Evolutionary conservation across 2,888 invertebrate species (phyloP), one percentile per base, ranked within the genome.

Genomic region (Hanleya hanleyi): DNA sequence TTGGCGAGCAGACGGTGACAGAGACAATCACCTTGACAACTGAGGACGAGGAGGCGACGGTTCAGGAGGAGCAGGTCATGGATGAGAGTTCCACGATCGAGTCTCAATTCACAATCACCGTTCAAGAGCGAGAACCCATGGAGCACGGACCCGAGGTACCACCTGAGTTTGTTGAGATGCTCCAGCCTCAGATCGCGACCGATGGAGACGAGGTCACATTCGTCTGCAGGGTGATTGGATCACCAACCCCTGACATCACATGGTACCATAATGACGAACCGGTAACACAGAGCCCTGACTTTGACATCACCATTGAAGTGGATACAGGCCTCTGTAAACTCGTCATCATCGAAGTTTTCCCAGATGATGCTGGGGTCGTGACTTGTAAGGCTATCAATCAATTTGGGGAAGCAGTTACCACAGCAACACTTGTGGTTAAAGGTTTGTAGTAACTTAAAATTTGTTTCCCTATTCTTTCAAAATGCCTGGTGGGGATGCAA

Each of bases 321-420:
- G 81, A 84, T 26, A 87, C 86, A 26, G 90, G 90, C n/a, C 80
- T 84, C 26, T 87, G 88, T 49, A 97, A 97, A 5, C 92, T 99
- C 67, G 98, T 98, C 91, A 94, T 99, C 67, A 92, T 98, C n/a
- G 97, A 98, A 84, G 97, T 98, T 9, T 98, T 98, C 90, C 97
- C 99, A 22, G 96, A 95, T 84, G 99, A 99, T 92, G 97, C 97
- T 3, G 99, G 98, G 26, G 96, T 97, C 0, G 98, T 98, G 89
- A 97, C 97, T 9, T 98, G 98, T 86, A 96, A 96, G 90, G 98
- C 98, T 0, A 94, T 96, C 69, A 99, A 99, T 90, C 96, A 96
- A 87, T 93, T 97, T 36, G 99, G 99, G 4, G 97, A 98, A 92
- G 97, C 98, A 26, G 96, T 97, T 9, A 97, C 98, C 29, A 83